These are phyloP conservation scores for Leucophenga maculata DNA, from an alignment of 2,888 invertebrate genomes.

Conservation along the genomic window DNA sequence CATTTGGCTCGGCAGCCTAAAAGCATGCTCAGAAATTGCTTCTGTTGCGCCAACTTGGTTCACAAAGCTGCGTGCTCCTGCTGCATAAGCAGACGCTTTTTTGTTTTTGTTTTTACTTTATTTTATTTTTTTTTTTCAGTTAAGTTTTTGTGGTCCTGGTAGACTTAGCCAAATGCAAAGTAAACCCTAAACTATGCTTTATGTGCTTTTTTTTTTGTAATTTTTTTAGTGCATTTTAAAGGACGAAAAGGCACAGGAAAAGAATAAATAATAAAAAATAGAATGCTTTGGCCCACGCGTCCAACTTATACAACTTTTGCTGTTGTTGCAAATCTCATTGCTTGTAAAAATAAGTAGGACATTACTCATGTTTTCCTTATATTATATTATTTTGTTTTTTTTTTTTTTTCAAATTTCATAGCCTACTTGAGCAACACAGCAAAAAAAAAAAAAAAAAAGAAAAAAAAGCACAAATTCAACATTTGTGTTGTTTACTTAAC, in stretches of 20 bases:
- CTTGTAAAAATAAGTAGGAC: constrained; percentile 14
- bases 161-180: constrained; percentile 3
- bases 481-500: not conserved
- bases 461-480: not conserved
- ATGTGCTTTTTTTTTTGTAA: not conserved
- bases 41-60: not conserved
- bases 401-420: not conserved
- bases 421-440: not conserved
- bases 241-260: not conserved
- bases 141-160: too few species aligned
- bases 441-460: too few species aligned
- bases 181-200: constrained; percentile 11
- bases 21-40: not conserved
- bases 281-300: constrained; percentile 1
- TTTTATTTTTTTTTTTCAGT: not conserved
- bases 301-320: not conserved
- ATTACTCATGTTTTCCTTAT: constrained; percentile 18
- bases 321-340: not conserved
- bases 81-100: not conserved
- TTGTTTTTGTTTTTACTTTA: not conserved
- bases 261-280: constrained; percentile 2
- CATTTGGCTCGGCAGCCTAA: not conserved
- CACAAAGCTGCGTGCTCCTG: not conserved
- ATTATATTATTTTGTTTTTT: not conserved
- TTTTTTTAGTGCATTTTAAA: not conserved